These are phyloP conservation scores for Bombus vancouverensis DNA, from an alignment of 1,140 invertebrate genomes.

Conservation along the genomic window DNA sequence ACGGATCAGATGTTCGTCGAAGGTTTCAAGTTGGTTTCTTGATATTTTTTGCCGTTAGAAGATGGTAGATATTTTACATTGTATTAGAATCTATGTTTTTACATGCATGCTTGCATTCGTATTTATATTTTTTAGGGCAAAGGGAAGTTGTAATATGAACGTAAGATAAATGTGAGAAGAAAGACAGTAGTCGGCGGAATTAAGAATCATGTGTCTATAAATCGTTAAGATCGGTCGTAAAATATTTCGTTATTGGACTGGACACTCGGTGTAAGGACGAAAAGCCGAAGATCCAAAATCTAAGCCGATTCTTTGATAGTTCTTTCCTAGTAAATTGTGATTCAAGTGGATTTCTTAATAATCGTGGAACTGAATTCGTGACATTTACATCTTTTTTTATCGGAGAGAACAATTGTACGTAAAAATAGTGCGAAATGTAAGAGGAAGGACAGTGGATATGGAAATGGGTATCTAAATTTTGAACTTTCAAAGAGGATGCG, in stretches of 20 bases:
- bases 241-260: neutral
- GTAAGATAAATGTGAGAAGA: neutral
- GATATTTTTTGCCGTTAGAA: neutral
- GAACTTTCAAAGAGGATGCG: too few species aligned
- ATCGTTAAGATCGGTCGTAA: neutral
- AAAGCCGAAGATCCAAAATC: neutral
- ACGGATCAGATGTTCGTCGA: neutral
- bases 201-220: neutral
- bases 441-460: too few species aligned
- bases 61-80: too few species aligned
- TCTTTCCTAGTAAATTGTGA: neutral
- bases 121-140: too few species aligned
- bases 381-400: neutral
- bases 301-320: neutral
- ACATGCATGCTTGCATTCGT: too few species aligned
- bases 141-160: too few species aligned
- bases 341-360: neutral
- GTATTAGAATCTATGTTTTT: too few species aligned
- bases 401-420: too few species aligned
- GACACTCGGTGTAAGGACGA: neutral
- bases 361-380: neutral
- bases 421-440: too few species aligned
- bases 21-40: neutral
- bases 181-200: neutral
- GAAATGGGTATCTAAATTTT: too few species aligned